Percentiles rank a stretch among this genome's conserved stretches.
phyloP scores from a whole-genome alignment of 1,140 invertebrate genomes.

The Drosophila varians region DNA sequence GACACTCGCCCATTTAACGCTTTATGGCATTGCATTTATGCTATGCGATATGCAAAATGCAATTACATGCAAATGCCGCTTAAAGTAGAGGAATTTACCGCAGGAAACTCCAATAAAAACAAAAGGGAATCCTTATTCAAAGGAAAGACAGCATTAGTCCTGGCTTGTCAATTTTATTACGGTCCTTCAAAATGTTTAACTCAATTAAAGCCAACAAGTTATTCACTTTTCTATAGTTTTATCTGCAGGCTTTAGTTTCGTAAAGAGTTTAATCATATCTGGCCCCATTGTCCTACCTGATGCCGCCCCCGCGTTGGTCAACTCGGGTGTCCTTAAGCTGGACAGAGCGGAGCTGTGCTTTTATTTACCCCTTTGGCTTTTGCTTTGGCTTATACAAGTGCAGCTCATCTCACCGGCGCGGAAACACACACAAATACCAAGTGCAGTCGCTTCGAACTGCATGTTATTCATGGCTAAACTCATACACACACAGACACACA shows the following conservation, averaged over 20 bases:
- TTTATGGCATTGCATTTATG: constrained; percentile 55
- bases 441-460: constrained; percentile 69
- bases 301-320: constrained; percentile 12
- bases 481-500: constrained; percentile 30
- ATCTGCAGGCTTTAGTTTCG: constrained; percentile 49
- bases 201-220: constrained; percentile 42
- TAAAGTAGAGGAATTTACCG: constrained; percentile 49
- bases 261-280: constrained; percentile 67
- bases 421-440: constrained; percentile 17
- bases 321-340: constrained; percentile 53
- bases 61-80: constrained; percentile 56
- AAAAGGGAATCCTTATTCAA: not conserved
- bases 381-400: constrained; percentile 74
- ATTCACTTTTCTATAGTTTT: constrained; percentile 43
- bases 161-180: too few relatives aligned
- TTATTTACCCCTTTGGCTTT: constrained; percentile 77
- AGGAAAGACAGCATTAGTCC: too few relatives aligned
- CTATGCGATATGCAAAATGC: constrained; percentile 55
- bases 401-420: constrained; percentile 37
- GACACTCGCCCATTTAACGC: constrained; percentile 62
- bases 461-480: constrained; percentile 78
- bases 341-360: constrained; percentile 55
- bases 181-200: constrained; percentile 10
- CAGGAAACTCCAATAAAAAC: constrained; percentile 59
- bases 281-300: constrained; percentile 59